Conservation (phyloP, 2,797 vertebrate species). For the Choloepus didactylus region DNA sequence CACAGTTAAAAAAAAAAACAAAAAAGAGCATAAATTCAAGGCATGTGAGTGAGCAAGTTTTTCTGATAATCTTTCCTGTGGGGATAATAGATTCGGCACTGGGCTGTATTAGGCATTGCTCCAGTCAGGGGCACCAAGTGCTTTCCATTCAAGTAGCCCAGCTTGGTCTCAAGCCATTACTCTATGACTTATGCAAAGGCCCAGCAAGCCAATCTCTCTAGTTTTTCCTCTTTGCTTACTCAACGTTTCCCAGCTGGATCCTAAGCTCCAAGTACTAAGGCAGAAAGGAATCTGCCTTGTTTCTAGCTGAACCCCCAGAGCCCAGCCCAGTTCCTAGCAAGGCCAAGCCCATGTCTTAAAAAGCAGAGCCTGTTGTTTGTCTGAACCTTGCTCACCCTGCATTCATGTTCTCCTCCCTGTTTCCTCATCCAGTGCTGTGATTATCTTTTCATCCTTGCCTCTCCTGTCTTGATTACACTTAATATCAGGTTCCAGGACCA, state of each 20-base stretch:
- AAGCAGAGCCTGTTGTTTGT: rapidly evolving
- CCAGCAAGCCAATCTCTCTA: neutral
- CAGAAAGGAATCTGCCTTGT: neutral
- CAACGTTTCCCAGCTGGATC: neutral
- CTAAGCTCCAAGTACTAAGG: neutral
- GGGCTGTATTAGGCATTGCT: too few relatives aligned
- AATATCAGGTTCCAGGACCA: neutral
- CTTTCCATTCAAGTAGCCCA: neutral
- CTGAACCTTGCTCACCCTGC: neutral
- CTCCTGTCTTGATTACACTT: neutral
- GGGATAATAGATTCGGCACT: neutral
- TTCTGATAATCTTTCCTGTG: neutral
- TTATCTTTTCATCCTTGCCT: neutral
- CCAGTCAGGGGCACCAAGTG: rapidly evolving
- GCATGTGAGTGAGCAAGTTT: neutral
- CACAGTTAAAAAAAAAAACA: neutral
- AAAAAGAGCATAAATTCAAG: neutral
- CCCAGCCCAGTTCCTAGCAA: neutral
- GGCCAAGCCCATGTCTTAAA: neutral
- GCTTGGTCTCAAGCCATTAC: neutral
- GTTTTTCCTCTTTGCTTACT: neutral
- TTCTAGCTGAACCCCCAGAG: neutral
- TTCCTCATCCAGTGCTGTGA: rapidly evolving
- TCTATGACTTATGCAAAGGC: neutral
- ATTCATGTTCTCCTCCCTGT: neutral